phyloP scores from a whole-genome alignment of 2,113 vertebrate genomes.

The Nyctibius bracteatus region DNA sequence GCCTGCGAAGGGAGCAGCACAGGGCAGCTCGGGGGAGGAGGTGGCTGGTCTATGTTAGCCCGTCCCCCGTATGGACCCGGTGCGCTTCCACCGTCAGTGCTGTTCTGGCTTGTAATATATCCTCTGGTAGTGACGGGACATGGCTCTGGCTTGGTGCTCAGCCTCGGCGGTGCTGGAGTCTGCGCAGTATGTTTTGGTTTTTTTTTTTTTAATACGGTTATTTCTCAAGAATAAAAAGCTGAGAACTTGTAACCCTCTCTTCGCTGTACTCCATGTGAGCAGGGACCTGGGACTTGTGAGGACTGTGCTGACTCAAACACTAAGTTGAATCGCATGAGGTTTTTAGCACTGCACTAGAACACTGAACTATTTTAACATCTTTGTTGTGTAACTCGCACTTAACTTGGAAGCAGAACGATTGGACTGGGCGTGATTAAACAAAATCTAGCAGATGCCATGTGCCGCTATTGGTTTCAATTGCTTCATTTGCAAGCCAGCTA shows the following conservation, averaged over 20 bases:
- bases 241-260: not conserved
- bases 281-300: rapidly evolving
- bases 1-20: not conserved
- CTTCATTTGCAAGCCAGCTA: not conserved
- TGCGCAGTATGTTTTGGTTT: not conserved
- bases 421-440: not conserved
- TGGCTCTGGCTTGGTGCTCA: not conserved
- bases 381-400: not conserved
- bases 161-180: not conserved
- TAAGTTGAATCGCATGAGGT: not conserved
- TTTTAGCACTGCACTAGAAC: not conserved
- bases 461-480: not conserved
- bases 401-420: not conserved
- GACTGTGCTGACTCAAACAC: not conserved
- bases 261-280: rapidly evolving
- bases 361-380: not conserved
- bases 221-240: not conserved
- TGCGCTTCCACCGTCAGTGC: not conserved
- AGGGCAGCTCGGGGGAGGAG: not conserved
- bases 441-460: not conserved
- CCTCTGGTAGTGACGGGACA: not conserved
- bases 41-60: rapidly evolving
- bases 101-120: not conserved
- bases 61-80: not conserved
- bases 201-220: rapidly evolving